Evolutionary conservation across 1,140 invertebrate species (phyloP).

Genomic region (Cylas formicarius): DNA sequence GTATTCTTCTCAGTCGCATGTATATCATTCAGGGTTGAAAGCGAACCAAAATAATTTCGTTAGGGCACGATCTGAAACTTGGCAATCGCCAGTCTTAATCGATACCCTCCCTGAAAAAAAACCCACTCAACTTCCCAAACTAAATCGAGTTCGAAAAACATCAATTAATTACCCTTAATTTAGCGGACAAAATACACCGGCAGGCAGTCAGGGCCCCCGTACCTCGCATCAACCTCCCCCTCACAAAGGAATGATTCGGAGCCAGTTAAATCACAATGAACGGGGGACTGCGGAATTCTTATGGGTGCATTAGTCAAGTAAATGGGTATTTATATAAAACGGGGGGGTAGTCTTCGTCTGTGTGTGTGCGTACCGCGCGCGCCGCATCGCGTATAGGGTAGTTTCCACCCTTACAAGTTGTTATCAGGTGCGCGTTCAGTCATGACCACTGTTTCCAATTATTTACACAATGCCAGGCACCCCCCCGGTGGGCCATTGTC

Average conservation of each 20-base stretch:
- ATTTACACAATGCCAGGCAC: slow-evolving; percentile 34
- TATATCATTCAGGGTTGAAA: too few species aligned
- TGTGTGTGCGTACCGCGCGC: too few species aligned
- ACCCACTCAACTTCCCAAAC: slow-evolving; percentile 2
- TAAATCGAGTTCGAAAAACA: too few species aligned
- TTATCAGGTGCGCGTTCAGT: slow-evolving; percentile 35
- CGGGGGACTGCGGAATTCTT: slow-evolving; percentile 32
- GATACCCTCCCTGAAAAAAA: slow-evolving; percentile 3
- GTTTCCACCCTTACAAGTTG: slow-evolving; percentile 32
- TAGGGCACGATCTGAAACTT: too few species aligned
- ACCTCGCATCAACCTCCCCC: slow-evolving; percentile 5
- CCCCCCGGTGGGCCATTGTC: slow-evolving; percentile 26
- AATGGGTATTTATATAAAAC: slow-evolving; percentile 36
- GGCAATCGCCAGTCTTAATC: too few species aligned
- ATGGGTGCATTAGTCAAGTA: slow-evolving; percentile 37
- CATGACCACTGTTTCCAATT: slow-evolving; percentile 37
- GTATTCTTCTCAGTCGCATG: too few species aligned
- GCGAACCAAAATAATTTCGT: too few species aligned
- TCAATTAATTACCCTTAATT: slow-evolving; percentile 20
- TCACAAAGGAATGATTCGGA: slow-evolving; percentile 21
- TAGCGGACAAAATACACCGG: slow-evolving; percentile 14
- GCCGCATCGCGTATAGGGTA: slow-evolving; percentile 12
- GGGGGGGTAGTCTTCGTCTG: too few species aligned
- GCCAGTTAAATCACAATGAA: slow-evolving; percentile 26
- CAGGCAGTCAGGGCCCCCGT: slow-evolving; percentile 10